Conservation (phyloP, 92 coral and sea anemone genomes). For the Phenganax subtilis region DNA sequence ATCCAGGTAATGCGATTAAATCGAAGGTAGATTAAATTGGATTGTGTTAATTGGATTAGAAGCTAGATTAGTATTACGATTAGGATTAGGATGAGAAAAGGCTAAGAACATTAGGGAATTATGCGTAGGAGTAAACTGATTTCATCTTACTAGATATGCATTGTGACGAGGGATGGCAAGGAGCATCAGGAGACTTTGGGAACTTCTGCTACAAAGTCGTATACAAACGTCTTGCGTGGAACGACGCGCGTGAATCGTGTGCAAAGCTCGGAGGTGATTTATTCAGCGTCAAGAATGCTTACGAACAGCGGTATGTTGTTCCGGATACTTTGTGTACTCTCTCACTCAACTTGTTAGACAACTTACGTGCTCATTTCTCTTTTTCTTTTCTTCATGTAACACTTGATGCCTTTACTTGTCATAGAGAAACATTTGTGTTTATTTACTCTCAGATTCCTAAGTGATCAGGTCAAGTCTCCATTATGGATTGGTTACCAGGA, state of each 20-base stretch:
- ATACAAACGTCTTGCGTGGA: constrained; percentile 70
- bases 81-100: neutral
- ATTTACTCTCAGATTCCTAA: constrained; percentile 1
- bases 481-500: constrained; percentile 54
- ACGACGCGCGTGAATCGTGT: constrained; percentile 72
- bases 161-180: constrained; percentile 93
- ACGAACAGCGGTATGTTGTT: constrained; percentile 64
- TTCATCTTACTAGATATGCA: constrained; percentile 57
- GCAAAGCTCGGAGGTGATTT: constrained; percentile 69
- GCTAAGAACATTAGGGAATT: neutral
- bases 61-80: neutral
- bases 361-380: neutral
- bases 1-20: constrained; percentile 38
- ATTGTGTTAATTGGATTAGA: neutral
- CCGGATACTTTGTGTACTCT: neutral
- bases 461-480: constrained; percentile 3
- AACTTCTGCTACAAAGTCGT: constrained; percentile 82
- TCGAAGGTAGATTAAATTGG: neutral
- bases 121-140: neutral
- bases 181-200: constrained; percentile 94
- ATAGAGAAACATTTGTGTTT: neutral
- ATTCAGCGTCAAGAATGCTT: constrained; percentile 96
- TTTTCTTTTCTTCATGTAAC: too few species aligned
- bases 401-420: too few species aligned
- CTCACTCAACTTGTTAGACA: too few species aligned